Base-by-base conservation (phyloP, 2,797 vertebrate genomes). In the Mormyrus hasselquistii region DNA sequence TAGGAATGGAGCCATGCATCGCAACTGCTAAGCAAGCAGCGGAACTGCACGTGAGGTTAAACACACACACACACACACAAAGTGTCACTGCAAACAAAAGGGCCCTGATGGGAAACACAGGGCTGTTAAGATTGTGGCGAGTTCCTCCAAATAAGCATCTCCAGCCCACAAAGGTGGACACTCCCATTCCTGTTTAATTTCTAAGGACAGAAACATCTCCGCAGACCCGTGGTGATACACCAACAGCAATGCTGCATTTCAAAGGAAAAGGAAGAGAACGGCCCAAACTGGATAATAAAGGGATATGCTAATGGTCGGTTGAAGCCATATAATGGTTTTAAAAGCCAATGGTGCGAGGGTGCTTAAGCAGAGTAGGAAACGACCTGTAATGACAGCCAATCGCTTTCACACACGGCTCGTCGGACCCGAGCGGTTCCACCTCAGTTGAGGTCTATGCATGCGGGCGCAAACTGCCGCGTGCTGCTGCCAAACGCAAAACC, bases 291-390 rank as follows among this genome's bases (percentile, higher is more conserved):
- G 69, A 38, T 22, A 87, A 87, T 38, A 88, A 34, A 76, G 29
- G 87, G 14, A 88, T 14, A 34, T 44, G 41, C 82, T 47, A 10
- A 22, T 47, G 22, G 41, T 5, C 44, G 4, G n/a, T 10, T 3
- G 82, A 84, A n/a, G 25, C 62, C 29, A 14, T 73, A 52, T 88
- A 82, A 79, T 79, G 52, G 38, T 65, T 9, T 89, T 59, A 59
- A 88, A 52, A 47, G 88, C 41, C 52, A 89, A 89, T 50, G 41
- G 88, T 2, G 22, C 4, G 8, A 84, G 53, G 38, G 55, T 41
- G 50, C 14, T 38, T 83, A 49, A 82, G 16, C 6, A 34, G 49
- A 41, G 25, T 9, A 41, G 34, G 87, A 25, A 49, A 73, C 7
- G 59, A 88, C 29, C 38, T 83, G 79, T 22, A 83, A n/a, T 83